Base-by-base conservation (phyloP, 2,113 vertebrate species). In the Poeciliopsis retropinna region DNA sequence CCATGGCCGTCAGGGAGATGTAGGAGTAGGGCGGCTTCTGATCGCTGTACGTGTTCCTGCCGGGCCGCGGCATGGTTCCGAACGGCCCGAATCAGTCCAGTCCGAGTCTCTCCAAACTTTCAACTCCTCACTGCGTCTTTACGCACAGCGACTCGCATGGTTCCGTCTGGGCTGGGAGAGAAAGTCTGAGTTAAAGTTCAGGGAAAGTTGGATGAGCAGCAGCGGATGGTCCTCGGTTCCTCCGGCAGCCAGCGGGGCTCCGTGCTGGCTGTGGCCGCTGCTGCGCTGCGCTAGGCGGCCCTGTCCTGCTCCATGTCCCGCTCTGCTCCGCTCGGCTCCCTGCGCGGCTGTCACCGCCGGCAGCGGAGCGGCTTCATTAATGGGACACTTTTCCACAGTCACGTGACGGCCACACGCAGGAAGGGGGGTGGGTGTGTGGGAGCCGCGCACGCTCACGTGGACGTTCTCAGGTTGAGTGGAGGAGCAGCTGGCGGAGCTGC, bases 1-100 rank as follows among this genome's bases (percentile, higher is more conserved):
- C 97, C 97, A 98, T 98, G 82, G 97, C 97, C 65, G 97, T 98
- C 67, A 98, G 95, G 15, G 97, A 97, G 91, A 99, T 98, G 89
- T 99, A 99, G 0, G 97, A 99, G 83, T 99, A 99, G 41, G 97
- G 97, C 0, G 97, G 97, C 84, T 99, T 99, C 93, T 98, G 97
- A 83, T 97, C 97, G 47, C 97, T 97, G 92, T 97, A 98, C 22
- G 97, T 98, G 95, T 97, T 98, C 91, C 97, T 95, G 73, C 97
- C 96, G 3, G 97, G 97, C 31, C 97, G 96, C 92, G 97, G 97
- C 97, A 98, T 98, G 84, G 0, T 67, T 60, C 93, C 92, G 72
- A 57, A 10, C 47, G 15, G 6, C 22, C 64, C 15, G 7, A 28
- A 28, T 34, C 60, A 66, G 29, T 32, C 70, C 66, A 61, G 51